phyloP scores from a whole-genome alignment of 2,113 vertebrate genomes.

The Psittacara wagleri region DNA sequence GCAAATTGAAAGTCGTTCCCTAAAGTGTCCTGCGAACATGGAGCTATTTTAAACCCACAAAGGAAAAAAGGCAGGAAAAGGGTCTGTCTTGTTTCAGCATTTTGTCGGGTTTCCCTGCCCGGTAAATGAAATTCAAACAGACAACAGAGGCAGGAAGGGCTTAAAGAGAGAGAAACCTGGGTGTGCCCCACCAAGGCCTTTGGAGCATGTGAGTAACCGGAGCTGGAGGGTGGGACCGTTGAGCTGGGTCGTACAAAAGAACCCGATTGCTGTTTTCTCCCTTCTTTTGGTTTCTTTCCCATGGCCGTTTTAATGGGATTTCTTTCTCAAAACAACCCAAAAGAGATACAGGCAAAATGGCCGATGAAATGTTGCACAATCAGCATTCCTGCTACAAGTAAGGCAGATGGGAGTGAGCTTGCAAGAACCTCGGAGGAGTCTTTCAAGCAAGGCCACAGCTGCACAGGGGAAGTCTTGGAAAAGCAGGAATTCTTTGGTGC shows the following conservation, averaged over 20 bases:
- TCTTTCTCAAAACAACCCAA: conserved; percentile 17
- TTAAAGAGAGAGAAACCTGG: neutral
- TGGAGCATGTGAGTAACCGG: neutral
- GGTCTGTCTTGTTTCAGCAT: neutral
- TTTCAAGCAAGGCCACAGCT: neutral
- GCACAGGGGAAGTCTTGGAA: neutral
- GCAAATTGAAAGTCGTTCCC: fast-evolving
- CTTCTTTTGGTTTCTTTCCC: neutral
- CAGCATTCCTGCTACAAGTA: neutral
- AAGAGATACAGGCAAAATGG: neutral
- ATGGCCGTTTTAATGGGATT: neutral
- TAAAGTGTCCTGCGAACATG: neutral
- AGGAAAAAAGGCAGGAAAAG: conserved; percentile 9
- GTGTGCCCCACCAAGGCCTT: conserved; percentile 27
- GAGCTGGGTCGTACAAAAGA: neutral
- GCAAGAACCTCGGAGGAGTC: neutral
- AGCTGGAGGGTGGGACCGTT: neutral
- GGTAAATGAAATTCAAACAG: conserved; percentile 11
- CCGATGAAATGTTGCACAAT: neutral
- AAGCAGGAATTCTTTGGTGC: neutral
- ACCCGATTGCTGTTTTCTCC: neutral
- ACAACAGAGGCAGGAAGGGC: conserved; percentile 34
- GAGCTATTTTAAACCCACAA: neutral
- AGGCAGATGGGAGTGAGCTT: neutral
- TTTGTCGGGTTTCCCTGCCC: neutral